A percentile compares a stretch with the other conserved stretches of the same genome.
Evolutionary conservation across 1,140 invertebrate species (phyloP).

Genomic region (Spodoptera frugiperda): DNA sequence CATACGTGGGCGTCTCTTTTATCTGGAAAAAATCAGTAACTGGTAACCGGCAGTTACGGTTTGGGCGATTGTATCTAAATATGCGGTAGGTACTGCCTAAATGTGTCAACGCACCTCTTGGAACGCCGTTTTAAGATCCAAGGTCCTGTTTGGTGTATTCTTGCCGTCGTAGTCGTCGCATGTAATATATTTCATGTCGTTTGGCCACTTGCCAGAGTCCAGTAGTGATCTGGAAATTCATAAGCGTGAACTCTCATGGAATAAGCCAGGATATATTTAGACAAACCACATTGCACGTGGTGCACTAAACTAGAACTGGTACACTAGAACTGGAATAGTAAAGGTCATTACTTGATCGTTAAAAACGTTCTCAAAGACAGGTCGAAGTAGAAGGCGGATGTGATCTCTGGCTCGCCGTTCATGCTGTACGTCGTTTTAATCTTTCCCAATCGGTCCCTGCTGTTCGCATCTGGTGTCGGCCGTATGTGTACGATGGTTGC

Average conservation of each 20-base stretch:
- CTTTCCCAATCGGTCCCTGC: conserved; percentile 88
- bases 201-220: conserved; percentile 89
- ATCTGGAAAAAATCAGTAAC: conserved; percentile 74
- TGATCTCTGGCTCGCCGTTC: conserved; percentile 89
- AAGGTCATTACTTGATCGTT: conserved; percentile 89
- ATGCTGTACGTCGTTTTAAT: conserved; percentile 90
- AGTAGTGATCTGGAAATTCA: conserved; percentile 83
- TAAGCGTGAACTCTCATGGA: conserved; percentile 74
- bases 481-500: conserved; percentile 90
- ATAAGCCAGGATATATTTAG: conserved; percentile 77
- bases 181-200: conserved; percentile 89
- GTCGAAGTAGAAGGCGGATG: conserved; percentile 95
- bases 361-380: conserved; percentile 90
- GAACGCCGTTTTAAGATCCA: conserved; percentile 87
- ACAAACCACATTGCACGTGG: conserved; percentile 67
- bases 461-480: conserved; percentile 88
- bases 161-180: conserved; percentile 92
- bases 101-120: conserved; percentile 80
- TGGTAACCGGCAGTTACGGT: conserved; percentile 4
- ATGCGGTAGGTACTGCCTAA: conserved; percentile 34
- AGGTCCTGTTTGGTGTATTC: conserved; percentile 88
- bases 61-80: conserved; percentile 1
- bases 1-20: conserved; percentile 89
- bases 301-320: conserved; percentile 62
- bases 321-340: conserved; percentile 60